phyloP scores from a whole-genome alignment of 1,140 invertebrate species.

The Brachionus paranguensis region DNA sequence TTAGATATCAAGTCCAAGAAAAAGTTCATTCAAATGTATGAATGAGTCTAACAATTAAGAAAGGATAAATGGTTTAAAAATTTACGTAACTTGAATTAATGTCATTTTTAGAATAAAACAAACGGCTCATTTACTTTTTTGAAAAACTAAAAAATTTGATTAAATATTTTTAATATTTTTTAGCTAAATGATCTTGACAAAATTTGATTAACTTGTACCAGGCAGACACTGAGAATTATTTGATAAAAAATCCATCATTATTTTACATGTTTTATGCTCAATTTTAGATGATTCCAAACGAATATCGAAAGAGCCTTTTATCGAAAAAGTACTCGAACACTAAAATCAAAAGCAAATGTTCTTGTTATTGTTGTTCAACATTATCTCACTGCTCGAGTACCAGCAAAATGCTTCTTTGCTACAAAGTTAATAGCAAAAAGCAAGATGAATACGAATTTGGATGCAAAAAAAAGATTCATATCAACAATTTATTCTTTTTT shows the following conservation, averaged over 20 bases:
- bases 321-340: background rate
- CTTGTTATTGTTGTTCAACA: background rate
- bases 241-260: background rate
- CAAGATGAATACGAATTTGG: background rate
- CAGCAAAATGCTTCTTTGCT: background rate
- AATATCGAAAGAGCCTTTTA: background rate
- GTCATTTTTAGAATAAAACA: no score
- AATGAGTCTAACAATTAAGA: no score
- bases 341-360: background rate
- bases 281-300: background rate
- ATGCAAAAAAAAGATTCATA: background rate
- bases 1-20: no score
- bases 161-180: background rate
- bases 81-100: no score
- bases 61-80: no score
- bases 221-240: background rate
- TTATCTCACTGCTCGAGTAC: background rate
- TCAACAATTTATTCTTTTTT: background rate
- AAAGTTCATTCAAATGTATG: no score
- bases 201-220: background rate
- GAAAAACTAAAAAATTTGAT: background rate
- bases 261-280: background rate
- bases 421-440: background rate
- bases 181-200: background rate
- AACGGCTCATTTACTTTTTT: background rate